These are phyloP conservation scores for Sus cebifrons DNA, from an alignment of 2,797 vertebrate species.

Conservation along the genomic window DNA sequence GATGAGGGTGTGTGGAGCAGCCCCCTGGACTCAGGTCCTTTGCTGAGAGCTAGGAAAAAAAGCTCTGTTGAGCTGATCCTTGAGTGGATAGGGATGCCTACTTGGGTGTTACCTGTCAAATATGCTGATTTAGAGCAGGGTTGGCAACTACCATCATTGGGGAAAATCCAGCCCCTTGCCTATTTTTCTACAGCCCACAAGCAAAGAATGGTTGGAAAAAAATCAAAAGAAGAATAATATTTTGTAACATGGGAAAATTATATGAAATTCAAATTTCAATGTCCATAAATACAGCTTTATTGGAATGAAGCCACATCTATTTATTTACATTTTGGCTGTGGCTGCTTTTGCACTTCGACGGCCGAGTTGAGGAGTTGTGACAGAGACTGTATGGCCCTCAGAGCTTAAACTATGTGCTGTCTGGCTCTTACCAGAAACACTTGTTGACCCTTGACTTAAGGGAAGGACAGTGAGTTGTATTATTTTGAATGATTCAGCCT, in stretches of 20 bases:
- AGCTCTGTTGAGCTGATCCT: not conserved
- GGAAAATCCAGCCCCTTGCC: not conserved
- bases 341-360: slow-evolving; percentile 35
- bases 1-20: not conserved
- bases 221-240: slow-evolving; percentile 67
- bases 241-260: slow-evolving; percentile 62
- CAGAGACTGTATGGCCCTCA: not conserved
- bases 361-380: not conserved
- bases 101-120: not conserved
- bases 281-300: slow-evolving; percentile 73
- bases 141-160: not conserved
- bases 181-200: slow-evolving; percentile 10
- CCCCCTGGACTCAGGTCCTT: not conserved
- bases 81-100: not conserved
- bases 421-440: not conserved
- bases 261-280: slow-evolving; percentile 76
- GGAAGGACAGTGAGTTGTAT: slow-evolving; percentile 42
- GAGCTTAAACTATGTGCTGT: slow-evolving; percentile 4
- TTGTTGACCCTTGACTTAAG: not conserved
- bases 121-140: not conserved
- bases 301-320: slow-evolving; percentile 50
- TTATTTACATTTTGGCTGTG: slow-evolving; percentile 72
- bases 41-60: not conserved
- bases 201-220: slow-evolving; percentile 47
- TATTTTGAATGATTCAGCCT: slow-evolving; percentile 55